phyloP scores from a whole-genome alignment of 2,797 vertebrate genomes.

The Australoheros facetus region DNA sequence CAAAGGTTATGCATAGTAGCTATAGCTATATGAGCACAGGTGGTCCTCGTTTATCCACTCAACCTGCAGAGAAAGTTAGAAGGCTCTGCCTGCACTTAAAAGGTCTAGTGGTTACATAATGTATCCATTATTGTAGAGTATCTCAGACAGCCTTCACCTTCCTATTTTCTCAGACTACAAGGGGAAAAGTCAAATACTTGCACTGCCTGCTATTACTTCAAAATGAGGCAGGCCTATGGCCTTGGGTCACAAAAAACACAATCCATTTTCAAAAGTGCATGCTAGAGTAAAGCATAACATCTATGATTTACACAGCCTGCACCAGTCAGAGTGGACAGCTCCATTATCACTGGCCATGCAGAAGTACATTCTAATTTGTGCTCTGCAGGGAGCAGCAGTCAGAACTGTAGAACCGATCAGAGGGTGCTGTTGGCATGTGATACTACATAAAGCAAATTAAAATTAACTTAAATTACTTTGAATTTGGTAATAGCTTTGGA shows the following conservation, averaged over 20 bases:
- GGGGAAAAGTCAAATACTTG: conserved; percentile 21
- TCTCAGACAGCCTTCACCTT: conserved; percentile 12
- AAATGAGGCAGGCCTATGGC: conserved; percentile 12
- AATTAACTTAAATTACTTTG: neutral
- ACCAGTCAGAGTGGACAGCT: neutral
- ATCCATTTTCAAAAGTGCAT: conserved; percentile 47
- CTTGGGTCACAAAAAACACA: conserved; percentile 30
- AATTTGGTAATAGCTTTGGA: conserved; percentile 13
- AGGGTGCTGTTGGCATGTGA: neutral
- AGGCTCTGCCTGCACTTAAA: neutral
- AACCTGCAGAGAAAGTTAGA: neutral
- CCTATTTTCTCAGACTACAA: conserved; percentile 14
- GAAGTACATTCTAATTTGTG: conserved; percentile 1
- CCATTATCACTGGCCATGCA: conserved; percentile 21
- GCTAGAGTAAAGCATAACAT: conserved; percentile 6
- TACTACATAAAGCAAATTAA: neutral
- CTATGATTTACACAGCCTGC: conserved; percentile 29
- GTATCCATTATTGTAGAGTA: conserved; percentile 16
- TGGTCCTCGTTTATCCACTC: neutral
- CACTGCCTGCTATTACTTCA: conserved; percentile 15
- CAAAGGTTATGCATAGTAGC: neutral
- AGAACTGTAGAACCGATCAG: neutral
- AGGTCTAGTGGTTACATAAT: conserved; percentile 4
- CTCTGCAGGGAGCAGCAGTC: conserved; percentile 2
- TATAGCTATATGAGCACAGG: neutral